Conservation (phyloP, 2,113 vertebrate species). For the Silurus glanis region DNA sequence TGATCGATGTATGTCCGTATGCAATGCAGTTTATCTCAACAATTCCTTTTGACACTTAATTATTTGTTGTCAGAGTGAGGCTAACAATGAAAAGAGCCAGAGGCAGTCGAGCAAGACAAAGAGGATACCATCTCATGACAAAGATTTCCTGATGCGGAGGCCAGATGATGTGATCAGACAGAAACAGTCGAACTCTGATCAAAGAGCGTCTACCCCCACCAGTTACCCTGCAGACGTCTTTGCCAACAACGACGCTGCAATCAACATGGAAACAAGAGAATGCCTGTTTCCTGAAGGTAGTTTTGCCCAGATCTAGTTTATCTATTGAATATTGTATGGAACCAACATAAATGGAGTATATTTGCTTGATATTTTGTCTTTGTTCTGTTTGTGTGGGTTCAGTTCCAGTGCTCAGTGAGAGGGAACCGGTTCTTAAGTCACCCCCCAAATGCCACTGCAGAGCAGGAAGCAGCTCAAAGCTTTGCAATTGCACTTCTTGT, state of each 20-base stretch:
- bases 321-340: background rate
- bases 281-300: constrained; percentile 74
- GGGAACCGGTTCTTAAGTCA: constrained; percentile 64
- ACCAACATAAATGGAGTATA: background rate
- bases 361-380: background rate
- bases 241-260: constrained; percentile 68
- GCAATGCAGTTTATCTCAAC: background rate
- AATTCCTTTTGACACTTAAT: background rate
- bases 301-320: background rate
- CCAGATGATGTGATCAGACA: constrained; percentile 54
- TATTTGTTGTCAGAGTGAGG: constrained; percentile 61
- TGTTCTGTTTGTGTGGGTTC: constrained; percentile 48
- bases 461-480: constrained; percentile 52
- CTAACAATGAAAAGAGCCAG: constrained; percentile 54
- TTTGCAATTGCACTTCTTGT: constrained; percentile 65
- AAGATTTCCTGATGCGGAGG: constrained; percentile 59
- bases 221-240: constrained; percentile 56
- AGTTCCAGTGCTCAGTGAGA: constrained; percentile 75
- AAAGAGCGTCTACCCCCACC: constrained; percentile 55
- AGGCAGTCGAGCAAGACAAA: constrained; percentile 55
- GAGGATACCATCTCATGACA: constrained; percentile 55
- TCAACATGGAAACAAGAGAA: constrained; percentile 72
- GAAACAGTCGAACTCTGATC: constrained; percentile 46
- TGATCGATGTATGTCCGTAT: background rate
- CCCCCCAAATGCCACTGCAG: constrained; percentile 67